Percentiles rank a stretch among this genome's conserved stretches.
Conservation (phyloP, 2,888 invertebrate genomes). For the Noctua fimbriata region DNA sequence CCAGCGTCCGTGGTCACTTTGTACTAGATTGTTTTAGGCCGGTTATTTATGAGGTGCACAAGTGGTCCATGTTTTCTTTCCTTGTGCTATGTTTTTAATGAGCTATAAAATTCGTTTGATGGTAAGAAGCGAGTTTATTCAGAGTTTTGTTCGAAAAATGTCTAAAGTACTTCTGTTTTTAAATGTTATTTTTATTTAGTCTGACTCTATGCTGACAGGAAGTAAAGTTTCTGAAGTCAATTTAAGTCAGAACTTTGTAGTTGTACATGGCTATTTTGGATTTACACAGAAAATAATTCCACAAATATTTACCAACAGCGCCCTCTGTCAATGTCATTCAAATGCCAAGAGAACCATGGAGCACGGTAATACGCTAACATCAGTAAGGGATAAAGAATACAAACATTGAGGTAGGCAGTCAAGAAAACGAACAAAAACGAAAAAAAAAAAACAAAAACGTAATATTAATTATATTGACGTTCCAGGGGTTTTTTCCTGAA, state of each 20-base stretch:
- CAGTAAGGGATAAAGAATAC: neutral
- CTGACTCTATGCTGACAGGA: neutral
- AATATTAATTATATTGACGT: neutral
- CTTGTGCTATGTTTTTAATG: conserved; percentile 55
- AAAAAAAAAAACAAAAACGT: neutral
- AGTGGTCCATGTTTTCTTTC: conserved; percentile 56
- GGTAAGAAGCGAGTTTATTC: conserved; percentile 1
- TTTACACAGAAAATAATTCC: neutral
- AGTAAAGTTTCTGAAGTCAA: neutral
- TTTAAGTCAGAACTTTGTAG: neutral
- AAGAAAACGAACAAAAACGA: neutral
- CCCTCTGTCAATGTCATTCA: neutral
- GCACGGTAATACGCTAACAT: neutral
- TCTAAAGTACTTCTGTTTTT: neutral
- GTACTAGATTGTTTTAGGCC: conserved; percentile 65
- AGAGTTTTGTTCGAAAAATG: conserved; percentile 1
- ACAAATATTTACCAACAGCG: neutral
- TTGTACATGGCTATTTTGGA: neutral
- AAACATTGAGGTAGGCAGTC: neutral
- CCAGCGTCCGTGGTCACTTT: conserved; percentile 70
- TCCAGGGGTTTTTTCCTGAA: conserved; percentile 9
- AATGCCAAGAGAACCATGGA: neutral
- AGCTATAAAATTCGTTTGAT: conserved; percentile 56
- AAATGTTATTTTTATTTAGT: neutral
- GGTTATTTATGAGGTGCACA: conserved; percentile 53